A percentile compares a stretch with the other conserved stretches of the same genome.
phyloP scores from a whole-genome alignment of 2,888 invertebrate genomes.

The Plusia festucae region DNA sequence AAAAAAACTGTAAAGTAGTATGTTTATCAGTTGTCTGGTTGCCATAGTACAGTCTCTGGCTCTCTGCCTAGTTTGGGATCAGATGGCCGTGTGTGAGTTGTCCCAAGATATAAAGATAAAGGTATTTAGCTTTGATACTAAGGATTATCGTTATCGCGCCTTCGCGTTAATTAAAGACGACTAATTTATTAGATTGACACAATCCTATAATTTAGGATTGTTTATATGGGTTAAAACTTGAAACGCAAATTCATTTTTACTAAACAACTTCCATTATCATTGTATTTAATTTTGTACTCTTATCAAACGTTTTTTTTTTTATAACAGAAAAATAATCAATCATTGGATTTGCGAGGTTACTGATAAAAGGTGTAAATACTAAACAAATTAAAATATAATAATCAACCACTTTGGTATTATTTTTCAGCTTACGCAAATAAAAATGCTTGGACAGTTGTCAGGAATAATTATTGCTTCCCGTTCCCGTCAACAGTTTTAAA shows the following conservation, averaged over 20 bases:
- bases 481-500: constrained; percentile 45
- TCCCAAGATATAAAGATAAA: no score
- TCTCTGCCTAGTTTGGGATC: no score
- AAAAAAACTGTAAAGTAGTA: no score
- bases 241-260: not conserved
- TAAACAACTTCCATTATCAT: constrained; percentile 1
- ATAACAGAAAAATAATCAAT: constrained; percentile 12
- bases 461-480: constrained; percentile 43
- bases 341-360: constrained; percentile 1
- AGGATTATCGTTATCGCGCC: no score
- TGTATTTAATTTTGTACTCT: not conserved
- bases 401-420: not conserved
- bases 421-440: constrained; percentile 9
- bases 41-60: no score
- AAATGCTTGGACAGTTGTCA: constrained; percentile 29
- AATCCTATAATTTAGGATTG: no score
- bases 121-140: no score
- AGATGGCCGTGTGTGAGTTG: no score
- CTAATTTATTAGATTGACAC: no score
- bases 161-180: no score
- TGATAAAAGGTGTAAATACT: constrained; percentile 9
- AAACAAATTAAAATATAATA: not conserved
- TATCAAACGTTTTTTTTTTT: constrained; percentile 18
- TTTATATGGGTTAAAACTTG: not conserved
- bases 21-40: no score